These are phyloP conservation scores for Tiaroga cobitis DNA, from an alignment of 2,797 vertebrate genomes.

Conservation along the genomic window DNA sequence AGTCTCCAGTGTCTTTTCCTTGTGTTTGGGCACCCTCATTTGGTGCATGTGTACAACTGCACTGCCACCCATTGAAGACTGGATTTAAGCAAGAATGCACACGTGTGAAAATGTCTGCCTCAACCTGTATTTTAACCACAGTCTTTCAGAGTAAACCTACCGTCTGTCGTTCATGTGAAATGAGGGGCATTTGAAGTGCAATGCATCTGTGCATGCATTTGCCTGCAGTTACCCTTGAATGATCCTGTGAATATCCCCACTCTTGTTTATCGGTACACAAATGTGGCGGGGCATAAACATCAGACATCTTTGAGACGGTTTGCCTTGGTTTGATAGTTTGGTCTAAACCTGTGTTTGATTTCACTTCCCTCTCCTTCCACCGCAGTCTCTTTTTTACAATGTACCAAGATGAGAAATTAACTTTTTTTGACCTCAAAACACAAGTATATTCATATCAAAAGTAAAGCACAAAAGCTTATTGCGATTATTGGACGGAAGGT, in stretches of 20 bases:
- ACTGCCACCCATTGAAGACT: constrained; percentile 34
- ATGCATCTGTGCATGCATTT: constrained; percentile 7
- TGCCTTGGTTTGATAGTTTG: constrained; percentile 9
- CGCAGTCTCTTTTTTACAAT: not conserved
- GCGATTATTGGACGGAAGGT: too few relatives aligned
- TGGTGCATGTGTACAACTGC: constrained; percentile 71
- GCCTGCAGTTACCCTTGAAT: constrained; percentile 8
- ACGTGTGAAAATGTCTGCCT: not conserved
- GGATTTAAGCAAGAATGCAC: constrained; percentile 43
- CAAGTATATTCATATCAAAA: not conserved
- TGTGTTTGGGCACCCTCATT: constrained; percentile 77
- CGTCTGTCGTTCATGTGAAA: constrained; percentile 12
- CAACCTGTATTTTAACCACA: constrained; percentile 11
- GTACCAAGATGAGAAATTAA: not conserved
- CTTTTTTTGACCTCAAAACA: not conserved
- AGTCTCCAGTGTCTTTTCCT: not conserved
- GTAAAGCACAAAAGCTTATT: not conserved
- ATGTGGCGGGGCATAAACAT: constrained; percentile 7
- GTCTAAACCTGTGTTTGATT: constrained; percentile 4
- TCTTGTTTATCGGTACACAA: constrained; percentile 25
- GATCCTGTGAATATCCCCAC: constrained; percentile 6
- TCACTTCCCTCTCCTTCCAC: not conserved
- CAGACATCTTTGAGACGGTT: not conserved
- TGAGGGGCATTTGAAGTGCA: not conserved
- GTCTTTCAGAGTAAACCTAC: not conserved